A percentile compares a stretch with the other conserved stretches of the same genome.
Conservation (phyloP, 2,888 invertebrate genomes). For the Seira ritae region DNA sequence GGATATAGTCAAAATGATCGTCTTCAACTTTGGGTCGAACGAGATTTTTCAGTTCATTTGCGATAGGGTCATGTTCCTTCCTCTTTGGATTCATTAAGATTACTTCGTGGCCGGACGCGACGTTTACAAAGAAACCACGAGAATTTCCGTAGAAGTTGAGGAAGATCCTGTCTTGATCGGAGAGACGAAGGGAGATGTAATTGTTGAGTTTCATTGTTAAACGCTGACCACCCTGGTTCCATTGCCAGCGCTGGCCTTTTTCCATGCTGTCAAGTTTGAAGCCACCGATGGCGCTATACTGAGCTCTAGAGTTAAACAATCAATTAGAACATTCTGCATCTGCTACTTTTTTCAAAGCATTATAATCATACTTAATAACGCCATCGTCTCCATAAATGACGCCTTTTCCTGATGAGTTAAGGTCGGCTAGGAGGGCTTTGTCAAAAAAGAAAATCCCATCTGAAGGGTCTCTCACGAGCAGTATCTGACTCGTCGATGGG, state of each 20-base stretch:
- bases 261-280: constrained; percentile 40
- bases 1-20: constrained; percentile 39
- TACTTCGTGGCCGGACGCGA: constrained; percentile 49
- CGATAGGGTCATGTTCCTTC: not conserved
- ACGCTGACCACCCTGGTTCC: constrained; percentile 62
- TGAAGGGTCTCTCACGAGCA: constrained; percentile 49
- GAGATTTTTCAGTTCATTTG: constrained; percentile 11
- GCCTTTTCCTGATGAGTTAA: constrained; percentile 54
- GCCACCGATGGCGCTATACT: constrained; percentile 56
- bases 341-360: not conserved
- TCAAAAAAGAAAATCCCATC: constrained; percentile 59
- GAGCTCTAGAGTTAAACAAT: too few species aligned
- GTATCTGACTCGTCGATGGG: constrained; percentile 29
- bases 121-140: constrained; percentile 58
- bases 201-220: constrained; percentile 62
- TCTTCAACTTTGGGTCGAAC: constrained; percentile 17
- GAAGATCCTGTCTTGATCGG: constrained; percentile 51
- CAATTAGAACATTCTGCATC: too few species aligned
- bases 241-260: constrained; percentile 51
- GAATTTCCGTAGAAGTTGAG: constrained; percentile 60
- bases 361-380: constrained; percentile 39
- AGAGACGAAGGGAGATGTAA: constrained; percentile 52
- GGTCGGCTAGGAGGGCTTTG: constrained; percentile 56
- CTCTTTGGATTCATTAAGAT: constrained; percentile 41
- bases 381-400: constrained; percentile 53